These are phyloP conservation scores for Ophiodon elongatus DNA, from an alignment of 2,113 vertebrate species.

Conservation along the genomic window DNA sequence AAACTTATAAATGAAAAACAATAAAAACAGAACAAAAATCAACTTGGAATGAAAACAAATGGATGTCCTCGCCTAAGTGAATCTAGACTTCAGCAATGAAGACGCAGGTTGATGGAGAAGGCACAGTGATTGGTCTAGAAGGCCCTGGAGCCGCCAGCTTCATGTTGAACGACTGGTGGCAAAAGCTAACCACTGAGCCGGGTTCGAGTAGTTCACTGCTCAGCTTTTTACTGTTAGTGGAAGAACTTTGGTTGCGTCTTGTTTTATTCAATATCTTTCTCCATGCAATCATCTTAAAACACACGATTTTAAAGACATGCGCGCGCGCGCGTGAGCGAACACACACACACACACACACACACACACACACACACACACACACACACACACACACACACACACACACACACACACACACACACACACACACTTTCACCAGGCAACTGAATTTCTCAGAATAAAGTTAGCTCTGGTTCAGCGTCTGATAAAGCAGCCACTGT, in stretches of 20 bases:
- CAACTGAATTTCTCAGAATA: neutral
- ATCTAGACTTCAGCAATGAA: conserved; percentile 99
- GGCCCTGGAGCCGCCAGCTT: conserved; percentile 10
- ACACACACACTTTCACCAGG: neutral
- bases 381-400: neutral
- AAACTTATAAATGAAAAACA: conserved; percentile 28
- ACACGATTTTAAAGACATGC: neutral
- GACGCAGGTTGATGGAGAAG: conserved; percentile 75
- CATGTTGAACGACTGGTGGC: neutral
- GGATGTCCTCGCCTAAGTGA: conserved; percentile 90
- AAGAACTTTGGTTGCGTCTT: neutral
- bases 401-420: neutral
- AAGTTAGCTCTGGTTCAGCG: neutral
- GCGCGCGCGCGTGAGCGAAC: no score
- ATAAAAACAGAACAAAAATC: conserved; percentile 47
- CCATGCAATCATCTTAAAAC: neutral
- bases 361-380: neutral
- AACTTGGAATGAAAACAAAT: conserved; percentile 66
- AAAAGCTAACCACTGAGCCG: conserved; percentile 17
- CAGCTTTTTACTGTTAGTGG: neutral
- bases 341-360: neutral
- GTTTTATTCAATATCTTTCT: neutral
- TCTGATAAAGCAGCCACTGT: conserved; percentile 3
- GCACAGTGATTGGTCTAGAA: conserved; percentile 59
- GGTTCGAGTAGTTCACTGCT: neutral